phyloP scores from a whole-genome alignment of 2,797 vertebrate genomes.

The Eupleurogrammus muticus region DNA sequence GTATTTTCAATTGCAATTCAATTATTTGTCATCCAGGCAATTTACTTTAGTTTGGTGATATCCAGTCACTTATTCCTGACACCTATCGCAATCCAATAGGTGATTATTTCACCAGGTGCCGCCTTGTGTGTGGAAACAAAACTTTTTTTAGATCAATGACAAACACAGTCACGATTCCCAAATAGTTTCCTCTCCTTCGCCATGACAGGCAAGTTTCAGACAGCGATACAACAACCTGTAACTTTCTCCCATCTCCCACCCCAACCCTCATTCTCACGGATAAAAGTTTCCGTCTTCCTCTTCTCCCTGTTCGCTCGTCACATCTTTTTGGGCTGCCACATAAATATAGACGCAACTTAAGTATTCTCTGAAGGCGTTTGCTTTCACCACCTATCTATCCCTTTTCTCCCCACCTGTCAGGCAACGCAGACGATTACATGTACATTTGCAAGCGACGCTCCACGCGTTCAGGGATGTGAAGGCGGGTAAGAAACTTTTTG shows the following conservation, averaged over 20 bases:
- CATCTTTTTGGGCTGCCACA: conserved; percentile 47
- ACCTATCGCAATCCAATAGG: conserved; percentile 11
- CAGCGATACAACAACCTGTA: conserved; percentile 30
- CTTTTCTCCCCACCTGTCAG: conserved; percentile 46
- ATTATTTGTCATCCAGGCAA: conserved; percentile 20
- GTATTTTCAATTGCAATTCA: conserved; percentile 6
- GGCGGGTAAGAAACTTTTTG: conserved; percentile 6
- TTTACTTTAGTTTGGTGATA: conserved; percentile 4
- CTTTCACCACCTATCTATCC: conserved; percentile 44
- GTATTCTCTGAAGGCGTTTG: conserved; percentile 57
- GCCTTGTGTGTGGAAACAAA: conserved; percentile 7
- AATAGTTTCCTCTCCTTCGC: conserved; percentile 47
- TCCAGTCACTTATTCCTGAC: conserved; percentile 27
- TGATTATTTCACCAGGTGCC: conserved; percentile 6
- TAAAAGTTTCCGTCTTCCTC: conserved; percentile 40
- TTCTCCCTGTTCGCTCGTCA: conserved; percentile 39
- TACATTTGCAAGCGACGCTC: conserved; percentile 43
- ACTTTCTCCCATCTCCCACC: conserved; percentile 33
- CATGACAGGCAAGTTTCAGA: conserved; percentile 45
- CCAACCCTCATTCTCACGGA: conserved; percentile 34
- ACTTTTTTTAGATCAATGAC: conserved; percentile 54
- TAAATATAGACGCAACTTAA: conserved; percentile 57
- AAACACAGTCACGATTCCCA: conserved; percentile 46
- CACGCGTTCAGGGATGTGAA: conserved; percentile 8
- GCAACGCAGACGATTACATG: conserved; percentile 54